Evolutionary conservation across 2,113 vertebrate genomes (phyloP).

Genomic region (Cinclus cinclus): DNA sequence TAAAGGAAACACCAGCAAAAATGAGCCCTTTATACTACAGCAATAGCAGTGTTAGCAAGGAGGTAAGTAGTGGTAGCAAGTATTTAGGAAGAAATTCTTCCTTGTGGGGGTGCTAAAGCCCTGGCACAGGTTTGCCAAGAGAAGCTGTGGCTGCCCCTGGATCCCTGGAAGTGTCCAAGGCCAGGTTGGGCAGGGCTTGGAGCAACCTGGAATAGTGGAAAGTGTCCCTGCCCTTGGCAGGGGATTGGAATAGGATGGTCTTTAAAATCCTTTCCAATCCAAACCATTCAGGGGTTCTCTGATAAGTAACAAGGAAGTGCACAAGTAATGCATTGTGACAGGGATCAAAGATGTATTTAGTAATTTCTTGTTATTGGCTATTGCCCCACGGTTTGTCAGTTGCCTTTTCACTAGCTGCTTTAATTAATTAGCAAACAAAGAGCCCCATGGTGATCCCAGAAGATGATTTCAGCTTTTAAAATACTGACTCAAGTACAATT

Average conservation of each 20-base stretch:
- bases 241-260: not conserved
- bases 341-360: not conserved
- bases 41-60: not conserved
- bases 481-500: not conserved
- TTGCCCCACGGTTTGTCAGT: not conserved
- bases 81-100: not conserved
- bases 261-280: not conserved
- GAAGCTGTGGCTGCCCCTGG: not conserved
- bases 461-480: not conserved
- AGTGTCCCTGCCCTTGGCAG: not conserved
- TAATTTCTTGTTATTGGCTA: not conserved
- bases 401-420: not conserved
- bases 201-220: not conserved
- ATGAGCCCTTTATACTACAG: not conserved
- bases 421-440: not conserved
- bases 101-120: too few relatives aligned
- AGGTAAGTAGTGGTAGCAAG: not conserved
- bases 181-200: not conserved
- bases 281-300: not conserved
- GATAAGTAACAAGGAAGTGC: not conserved
- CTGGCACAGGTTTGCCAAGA: not conserved
- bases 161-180: not conserved
- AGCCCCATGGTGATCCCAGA: not conserved
- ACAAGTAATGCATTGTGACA: not conserved
- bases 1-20: not conserved